Conservation (phyloP, 1,140 invertebrate species). For the Delia radicum region DNA sequence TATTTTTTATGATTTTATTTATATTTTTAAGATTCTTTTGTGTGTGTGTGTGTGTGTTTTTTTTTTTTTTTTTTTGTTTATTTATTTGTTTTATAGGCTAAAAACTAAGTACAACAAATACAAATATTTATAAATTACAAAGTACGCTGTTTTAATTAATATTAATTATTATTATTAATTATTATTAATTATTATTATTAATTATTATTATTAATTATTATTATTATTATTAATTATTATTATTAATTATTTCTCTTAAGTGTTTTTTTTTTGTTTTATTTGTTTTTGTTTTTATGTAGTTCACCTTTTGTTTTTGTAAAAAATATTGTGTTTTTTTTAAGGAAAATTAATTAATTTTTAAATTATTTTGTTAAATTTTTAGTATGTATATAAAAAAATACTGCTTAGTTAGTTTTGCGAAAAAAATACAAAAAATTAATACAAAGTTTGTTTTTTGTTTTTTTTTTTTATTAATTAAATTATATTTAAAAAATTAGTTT, state of each 20-base stretch:
- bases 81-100: not conserved
- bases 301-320: not conserved
- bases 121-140: conserved; percentile 26
- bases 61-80: not conserved
- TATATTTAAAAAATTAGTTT: not conserved
- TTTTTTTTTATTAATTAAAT: not conserved
- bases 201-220: not conserved
- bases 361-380: not conserved
- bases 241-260: not conserved
- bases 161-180: not conserved
- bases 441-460: too few species aligned
- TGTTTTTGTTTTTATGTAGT: conserved; percentile 6
- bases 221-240: conserved; percentile 8
- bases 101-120: conserved; percentile 18
- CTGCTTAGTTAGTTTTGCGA: conserved; percentile 19
- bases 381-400: conserved; percentile 18
- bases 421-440: conserved; percentile 21
- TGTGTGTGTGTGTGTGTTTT: not conserved
- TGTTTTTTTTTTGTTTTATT: not conserved
- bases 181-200: conserved; percentile 3
- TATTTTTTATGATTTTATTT: not conserved
- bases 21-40: not conserved
- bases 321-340: conserved; percentile 19
- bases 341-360: conserved; percentile 10
- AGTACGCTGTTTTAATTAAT: conserved; percentile 10